Percentiles rank a stretch among this genome's conserved stretches.
Conservation (phyloP, 2,113 vertebrate species). For the Drymodes brunneopygia region DNA sequence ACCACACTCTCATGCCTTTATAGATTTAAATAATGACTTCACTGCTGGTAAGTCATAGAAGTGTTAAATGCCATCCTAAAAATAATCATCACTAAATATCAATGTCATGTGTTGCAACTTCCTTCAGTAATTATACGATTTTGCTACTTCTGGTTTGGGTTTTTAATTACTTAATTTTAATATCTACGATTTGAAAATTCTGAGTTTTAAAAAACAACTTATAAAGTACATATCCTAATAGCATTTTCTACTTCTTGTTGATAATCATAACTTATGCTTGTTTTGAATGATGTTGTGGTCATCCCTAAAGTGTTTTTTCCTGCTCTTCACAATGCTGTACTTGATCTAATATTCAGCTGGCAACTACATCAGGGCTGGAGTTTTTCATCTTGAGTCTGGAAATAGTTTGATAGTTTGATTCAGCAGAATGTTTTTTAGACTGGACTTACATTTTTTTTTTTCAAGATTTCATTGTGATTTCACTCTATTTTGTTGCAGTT, state of each 20-base stretch:
- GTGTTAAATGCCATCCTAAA: background rate
- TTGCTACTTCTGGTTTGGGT: background rate
- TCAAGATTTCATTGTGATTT: background rate
- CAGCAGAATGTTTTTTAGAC: background rate
- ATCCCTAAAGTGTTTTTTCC: background rate
- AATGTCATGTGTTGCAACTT: background rate
- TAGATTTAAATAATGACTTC: slow-evolving; percentile 92
- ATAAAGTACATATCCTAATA: background rate
- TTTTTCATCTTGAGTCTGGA: background rate
- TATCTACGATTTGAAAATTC: background rate
- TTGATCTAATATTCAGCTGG: background rate
- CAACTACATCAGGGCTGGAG: background rate
- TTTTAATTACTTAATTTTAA: background rate
- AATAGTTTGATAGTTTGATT: background rate
- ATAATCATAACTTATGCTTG: background rate
- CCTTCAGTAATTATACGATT: background rate
- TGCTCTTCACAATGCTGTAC: background rate
- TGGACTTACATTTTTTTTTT: background rate
- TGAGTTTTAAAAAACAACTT: background rate
- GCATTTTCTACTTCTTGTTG: background rate
- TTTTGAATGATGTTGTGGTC: background rate
- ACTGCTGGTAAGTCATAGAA: slow-evolving; percentile 85
- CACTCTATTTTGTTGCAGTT: background rate
- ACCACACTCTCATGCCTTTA: slow-evolving; percentile 94
- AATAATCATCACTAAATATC: background rate